These are phyloP conservation scores for Centropus unirufus DNA, from an alignment of 2,113 vertebrate species.

Conservation along the genomic window DNA sequence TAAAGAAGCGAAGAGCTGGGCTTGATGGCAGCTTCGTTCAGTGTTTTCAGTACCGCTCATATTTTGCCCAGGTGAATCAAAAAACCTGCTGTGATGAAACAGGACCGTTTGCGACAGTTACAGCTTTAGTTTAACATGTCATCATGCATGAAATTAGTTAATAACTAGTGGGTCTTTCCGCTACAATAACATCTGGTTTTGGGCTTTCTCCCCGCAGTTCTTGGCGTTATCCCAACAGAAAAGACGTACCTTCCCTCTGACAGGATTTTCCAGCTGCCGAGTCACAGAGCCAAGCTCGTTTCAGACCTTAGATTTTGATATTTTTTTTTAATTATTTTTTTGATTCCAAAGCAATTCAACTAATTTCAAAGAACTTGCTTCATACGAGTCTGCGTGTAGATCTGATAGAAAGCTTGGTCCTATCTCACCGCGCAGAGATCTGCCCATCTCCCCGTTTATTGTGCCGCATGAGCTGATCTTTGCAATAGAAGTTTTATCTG, in stretches of 20 bases:
- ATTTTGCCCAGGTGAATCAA: constrained; percentile 42
- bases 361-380: constrained; percentile 15
- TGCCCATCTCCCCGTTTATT: neutral
- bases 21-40: neutral
- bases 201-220: neutral
- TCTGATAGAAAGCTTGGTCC: neutral
- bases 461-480: neutral
- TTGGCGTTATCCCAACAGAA: constrained; percentile 6
- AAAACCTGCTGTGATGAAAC: constrained; percentile 26
- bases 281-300: neutral
- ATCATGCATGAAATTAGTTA: constrained; percentile 17
- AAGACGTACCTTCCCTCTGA: constrained; percentile 38
- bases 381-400: neutral
- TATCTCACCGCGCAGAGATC: neutral
- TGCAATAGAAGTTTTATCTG: constrained; percentile 12
- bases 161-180: neutral
- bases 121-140: neutral
- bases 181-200: neutral
- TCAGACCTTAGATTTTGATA: neutral
- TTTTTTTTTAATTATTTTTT: neutral
- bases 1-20: neutral
- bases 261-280: constrained; percentile 49
- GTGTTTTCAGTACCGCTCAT: neutral
- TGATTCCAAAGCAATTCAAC: neutral
- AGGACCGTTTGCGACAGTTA: neutral